These are phyloP conservation scores for Ameiurus melas DNA, from an alignment of 2,113 vertebrate genomes.

Conservation along the genomic window DNA sequence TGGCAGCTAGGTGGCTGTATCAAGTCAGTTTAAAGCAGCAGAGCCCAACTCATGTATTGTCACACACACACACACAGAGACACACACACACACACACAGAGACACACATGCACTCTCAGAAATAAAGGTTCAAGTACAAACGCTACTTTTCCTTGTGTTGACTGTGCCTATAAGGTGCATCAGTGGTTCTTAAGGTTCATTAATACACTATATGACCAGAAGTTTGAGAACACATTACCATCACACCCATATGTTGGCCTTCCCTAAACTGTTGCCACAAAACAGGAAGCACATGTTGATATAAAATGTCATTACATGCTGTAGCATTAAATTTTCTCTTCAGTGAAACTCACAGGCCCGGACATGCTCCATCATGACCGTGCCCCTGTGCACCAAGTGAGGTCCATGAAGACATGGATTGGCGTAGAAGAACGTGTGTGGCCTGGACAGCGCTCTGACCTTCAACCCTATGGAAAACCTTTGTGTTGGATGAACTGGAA, in stretches of 20 bases:
- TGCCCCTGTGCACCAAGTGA: neutral
- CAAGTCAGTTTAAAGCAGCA: conserved; percentile 64
- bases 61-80: neutral
- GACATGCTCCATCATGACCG: neutral
- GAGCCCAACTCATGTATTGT: neutral
- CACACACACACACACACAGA: neutral
- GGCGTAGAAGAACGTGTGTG: neutral
- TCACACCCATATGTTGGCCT: neutral
- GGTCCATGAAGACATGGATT: neutral
- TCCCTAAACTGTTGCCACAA: neutral
- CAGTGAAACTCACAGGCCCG: neutral
- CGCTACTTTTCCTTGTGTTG: neutral
- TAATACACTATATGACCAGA: neutral
- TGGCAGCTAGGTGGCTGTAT: conserved; percentile 77
- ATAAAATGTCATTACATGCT: neutral
- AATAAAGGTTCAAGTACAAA: neutral
- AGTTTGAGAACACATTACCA: neutral
- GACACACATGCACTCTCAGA: neutral
- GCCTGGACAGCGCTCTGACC: neutral
- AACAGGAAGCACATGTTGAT: neutral
- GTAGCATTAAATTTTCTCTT: neutral
- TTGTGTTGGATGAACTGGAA: neutral
- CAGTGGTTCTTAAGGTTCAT: neutral
- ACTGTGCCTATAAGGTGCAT: neutral
- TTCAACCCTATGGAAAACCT: neutral